Percentiles rank a stretch among this genome's conserved stretches.
phyloP scores from a whole-genome alignment of 2,888 invertebrate species.

The Lutraria lutraria region DNA sequence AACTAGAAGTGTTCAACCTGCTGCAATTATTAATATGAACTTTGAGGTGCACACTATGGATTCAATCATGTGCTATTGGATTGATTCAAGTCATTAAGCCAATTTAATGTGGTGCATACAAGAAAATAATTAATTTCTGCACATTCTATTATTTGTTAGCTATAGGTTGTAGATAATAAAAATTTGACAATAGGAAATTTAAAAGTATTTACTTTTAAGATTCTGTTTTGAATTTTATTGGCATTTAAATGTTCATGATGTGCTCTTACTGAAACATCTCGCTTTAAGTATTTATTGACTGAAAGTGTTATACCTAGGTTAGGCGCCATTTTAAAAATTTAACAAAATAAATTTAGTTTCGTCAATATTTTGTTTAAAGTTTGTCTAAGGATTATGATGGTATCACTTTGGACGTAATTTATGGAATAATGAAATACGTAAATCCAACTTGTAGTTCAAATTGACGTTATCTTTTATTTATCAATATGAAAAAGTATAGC shows the following conservation, averaged over 20 bases:
- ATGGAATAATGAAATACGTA: slow-evolving; percentile 6
- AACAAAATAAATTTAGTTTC: slow-evolving; percentile 22
- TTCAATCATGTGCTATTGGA: no score
- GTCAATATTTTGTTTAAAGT: slow-evolving; percentile 25
- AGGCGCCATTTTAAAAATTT: slow-evolving; percentile 14
- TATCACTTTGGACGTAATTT: neutral
- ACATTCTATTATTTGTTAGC: neutral
- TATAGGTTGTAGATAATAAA: neutral
- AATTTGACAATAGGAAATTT: neutral
- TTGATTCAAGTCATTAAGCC: no score
- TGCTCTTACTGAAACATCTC: neutral
- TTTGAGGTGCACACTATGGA: no score
- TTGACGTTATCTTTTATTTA: slow-evolving; percentile 7
- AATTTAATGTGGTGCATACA: neutral
- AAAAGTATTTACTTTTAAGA: neutral
- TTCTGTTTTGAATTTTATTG: neutral
- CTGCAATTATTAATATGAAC: no score
- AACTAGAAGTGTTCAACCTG: no score
- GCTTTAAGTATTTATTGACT: neutral
- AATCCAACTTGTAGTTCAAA: neutral
- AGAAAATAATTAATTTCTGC: neutral
- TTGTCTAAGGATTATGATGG: neutral
- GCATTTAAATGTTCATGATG: neutral
- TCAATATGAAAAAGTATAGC: neutral
- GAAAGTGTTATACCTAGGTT: neutral